A percentile compares a stretch with the other conserved stretches of the same genome.
phyloP scores from a whole-genome alignment of 30 jellyfish, hydroid and myxozoan species.

The Hydractinia echinata region DNA sequence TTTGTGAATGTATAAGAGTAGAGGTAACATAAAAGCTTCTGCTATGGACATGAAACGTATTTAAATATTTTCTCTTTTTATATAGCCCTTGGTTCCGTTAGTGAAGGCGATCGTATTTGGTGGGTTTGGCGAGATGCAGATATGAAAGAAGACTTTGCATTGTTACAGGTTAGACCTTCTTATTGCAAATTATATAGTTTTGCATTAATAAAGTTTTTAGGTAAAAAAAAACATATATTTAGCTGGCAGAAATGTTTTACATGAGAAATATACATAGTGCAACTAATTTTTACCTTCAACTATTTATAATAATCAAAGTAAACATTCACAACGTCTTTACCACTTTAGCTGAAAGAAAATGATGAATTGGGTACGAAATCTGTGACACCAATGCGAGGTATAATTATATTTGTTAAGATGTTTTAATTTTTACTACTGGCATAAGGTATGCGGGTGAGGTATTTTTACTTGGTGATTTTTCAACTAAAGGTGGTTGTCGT shows the following conservation, averaged over 20 bases:
- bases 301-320: too few species aligned
- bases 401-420: not conserved
- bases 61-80: not conserved
- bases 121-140: conserved; percentile 50
- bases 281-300: too few species aligned
- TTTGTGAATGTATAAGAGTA: not conserved
- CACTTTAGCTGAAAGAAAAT: not conserved
- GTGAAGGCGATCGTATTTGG: conserved; percentile 56
- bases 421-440: not conserved
- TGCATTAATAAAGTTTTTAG: too few species aligned
- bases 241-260: too few species aligned
- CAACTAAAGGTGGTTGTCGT: not conserved
- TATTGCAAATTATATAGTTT: too few species aligned
- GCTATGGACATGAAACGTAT: not conserved
- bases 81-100: conserved; percentile 50
- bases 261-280: too few species aligned
- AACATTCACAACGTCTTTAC: not conserved
- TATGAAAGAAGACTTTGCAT: conserved; percentile 23
- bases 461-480: not conserved
- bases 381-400: conserved; percentile 22
- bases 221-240: too few species aligned
- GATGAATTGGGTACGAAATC: conserved; percentile 4
- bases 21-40: not conserved
- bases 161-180: not conserved
- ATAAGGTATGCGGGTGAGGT: too few species aligned